A percentile compares a stretch with the other conserved stretches of the same genome.
These are phyloP conservation scores for Patagioenas fasciata DNA, from an alignment of 2,113 vertebrate species.

Conservation along the genomic window DNA sequence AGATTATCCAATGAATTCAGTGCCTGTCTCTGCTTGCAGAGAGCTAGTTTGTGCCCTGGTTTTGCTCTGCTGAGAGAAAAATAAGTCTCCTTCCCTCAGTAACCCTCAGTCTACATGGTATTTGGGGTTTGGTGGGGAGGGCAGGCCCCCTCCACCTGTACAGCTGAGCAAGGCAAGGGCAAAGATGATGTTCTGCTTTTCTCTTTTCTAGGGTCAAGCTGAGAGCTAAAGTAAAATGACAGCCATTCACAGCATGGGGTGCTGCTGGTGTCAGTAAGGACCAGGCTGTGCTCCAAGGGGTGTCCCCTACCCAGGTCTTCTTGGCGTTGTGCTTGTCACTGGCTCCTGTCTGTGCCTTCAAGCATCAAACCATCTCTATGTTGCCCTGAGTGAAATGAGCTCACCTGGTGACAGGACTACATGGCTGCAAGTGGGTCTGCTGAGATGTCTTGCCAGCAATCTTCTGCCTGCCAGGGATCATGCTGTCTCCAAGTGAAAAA, in stretches of 20 bases:
- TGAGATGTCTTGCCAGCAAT: not conserved
- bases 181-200: not conserved
- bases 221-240: not conserved
- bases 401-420: not conserved
- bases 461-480: not conserved
- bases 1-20: slow-evolving; percentile 42
- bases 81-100: not conserved
- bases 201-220: not conserved
- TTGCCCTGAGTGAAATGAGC: not conserved
- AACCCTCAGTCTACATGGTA: not conserved
- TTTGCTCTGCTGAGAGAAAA: slow-evolving; percentile 46
- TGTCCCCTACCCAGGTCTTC: not conserved
- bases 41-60: not conserved
- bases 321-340: not conserved
- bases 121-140: not conserved
- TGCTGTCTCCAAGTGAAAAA: not conserved
- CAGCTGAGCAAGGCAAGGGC: not conserved
- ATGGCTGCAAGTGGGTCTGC: not conserved
- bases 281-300: not conserved
- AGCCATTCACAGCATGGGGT: not conserved
- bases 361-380: not conserved
- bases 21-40: slow-evolving; percentile 1
- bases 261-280: not conserved
- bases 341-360: not conserved
- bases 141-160: not conserved